Base-by-base conservation (phyloP, 2,113 vertebrate genomes). In the Acrocephalus kingi region DNA sequence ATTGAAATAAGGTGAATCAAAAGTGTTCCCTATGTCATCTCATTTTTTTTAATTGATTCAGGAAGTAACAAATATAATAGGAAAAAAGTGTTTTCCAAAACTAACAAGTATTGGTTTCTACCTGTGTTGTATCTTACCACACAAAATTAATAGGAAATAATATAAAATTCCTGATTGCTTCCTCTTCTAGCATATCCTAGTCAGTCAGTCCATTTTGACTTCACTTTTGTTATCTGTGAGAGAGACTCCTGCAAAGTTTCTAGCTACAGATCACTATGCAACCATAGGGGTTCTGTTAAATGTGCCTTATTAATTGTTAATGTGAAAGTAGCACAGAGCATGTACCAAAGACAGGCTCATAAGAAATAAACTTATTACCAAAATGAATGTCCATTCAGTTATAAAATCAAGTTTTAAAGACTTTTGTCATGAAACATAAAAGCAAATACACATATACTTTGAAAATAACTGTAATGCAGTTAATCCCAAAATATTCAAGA, bases 271-370 rank as follows among this genome's bases (percentile, higher is more conserved):
- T 98, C 93, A 45, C 33, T 22, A 89, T 96, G 93, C 96, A 94
- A 75, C 55, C 69, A 68, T 62, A 49, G 88, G 89, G 87, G 39
- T 77, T 97, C 92, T 54, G 80, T 92, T 97, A 96, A 97, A 91
- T 84, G 86, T n/a, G 31, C 64, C 95, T 97, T 96, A 96, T 96
- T 98, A 97, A 96, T 97, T 94, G 88, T 92, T 96, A 85, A 82
- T 93, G 80, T 96, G 88, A 75, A 91, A 96, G 91, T 93, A 97
- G 93, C 93, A 94, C 94, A 94, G 94, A 97, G 78, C 62, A 76
- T 1, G 11, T 96, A 96, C 93, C 28, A 61, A 95, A 69, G 62
- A 88, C 66, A 97, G 84, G 61, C 92, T 97, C 43, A 13, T 85
- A 86, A 97, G 91, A 93, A 94, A 72, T 90, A 69, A 94, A 37